Evolutionary conservation across 2,113 vertebrate genomes (phyloP).

Genomic region (Caracal caracal): DNA sequence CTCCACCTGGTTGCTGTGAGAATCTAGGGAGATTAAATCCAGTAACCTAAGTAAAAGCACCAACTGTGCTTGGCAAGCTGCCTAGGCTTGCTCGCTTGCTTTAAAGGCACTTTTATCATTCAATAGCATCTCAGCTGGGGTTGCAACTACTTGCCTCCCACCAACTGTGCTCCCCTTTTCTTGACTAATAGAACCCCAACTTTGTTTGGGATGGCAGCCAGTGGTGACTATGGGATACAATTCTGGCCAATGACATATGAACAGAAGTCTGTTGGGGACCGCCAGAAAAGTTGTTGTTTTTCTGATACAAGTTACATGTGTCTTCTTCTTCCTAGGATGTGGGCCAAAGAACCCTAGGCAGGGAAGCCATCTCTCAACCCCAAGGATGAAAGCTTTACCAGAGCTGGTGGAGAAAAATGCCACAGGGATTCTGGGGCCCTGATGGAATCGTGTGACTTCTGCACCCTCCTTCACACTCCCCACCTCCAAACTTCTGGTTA

Average conservation of each 20-base stretch:
- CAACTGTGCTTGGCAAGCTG: background rate
- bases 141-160: background rate
- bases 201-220: background rate
- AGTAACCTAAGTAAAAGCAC: background rate
- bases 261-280: background rate
- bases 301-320: background rate
- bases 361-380: background rate
- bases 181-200: background rate
- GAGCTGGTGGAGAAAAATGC: background rate
- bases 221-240: background rate
- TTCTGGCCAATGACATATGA: background rate
- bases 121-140: background rate
- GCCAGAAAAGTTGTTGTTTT: background rate
- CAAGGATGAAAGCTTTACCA: background rate
- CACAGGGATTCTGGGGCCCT: background rate
- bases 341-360: background rate
- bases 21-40: background rate
- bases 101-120: background rate
- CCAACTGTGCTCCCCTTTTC: background rate
- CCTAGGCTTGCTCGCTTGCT: background rate
- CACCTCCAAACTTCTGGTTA: background rate
- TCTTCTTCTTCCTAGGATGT: background rate
- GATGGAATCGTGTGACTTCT: accelerated
- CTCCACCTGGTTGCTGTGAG: background rate
- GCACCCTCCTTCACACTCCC: too few relatives aligned